Conservation (phyloP, 2,888 invertebrate species). For the Lymantria monacha region DNA sequence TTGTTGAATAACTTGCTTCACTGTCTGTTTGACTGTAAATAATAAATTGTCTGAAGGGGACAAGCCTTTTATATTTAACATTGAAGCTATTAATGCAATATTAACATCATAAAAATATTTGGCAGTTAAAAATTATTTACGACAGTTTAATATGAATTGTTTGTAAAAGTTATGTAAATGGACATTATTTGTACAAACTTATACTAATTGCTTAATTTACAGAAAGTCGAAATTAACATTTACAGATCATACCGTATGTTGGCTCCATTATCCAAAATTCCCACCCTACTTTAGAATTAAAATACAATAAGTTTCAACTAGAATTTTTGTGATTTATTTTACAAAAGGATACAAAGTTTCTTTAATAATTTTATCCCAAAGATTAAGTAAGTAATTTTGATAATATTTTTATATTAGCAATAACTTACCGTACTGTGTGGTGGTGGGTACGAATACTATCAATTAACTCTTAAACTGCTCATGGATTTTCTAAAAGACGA, state of each 20-base stretch:
- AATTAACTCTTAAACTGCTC: too few relatives aligned
- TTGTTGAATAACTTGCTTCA: background rate
- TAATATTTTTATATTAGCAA: too few relatives aligned
- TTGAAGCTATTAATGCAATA: constrained; percentile 9
- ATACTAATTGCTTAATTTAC: constrained; percentile 20
- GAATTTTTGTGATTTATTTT: too few relatives aligned
- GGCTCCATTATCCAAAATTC: background rate
- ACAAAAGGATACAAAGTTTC: too few relatives aligned
- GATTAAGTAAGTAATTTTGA: too few relatives aligned
- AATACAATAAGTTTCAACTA: too few relatives aligned
- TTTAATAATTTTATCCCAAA: too few relatives aligned
- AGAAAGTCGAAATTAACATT: constrained; percentile 4
- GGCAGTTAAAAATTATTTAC: constrained; percentile 18
- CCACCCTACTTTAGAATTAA: background rate
- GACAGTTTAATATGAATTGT: constrained; percentile 17
- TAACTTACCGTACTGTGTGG: too few relatives aligned
- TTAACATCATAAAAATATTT: constrained; percentile 14
- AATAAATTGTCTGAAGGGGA: constrained; percentile 22
- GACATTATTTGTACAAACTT: constrained; percentile 14
- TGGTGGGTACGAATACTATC: too few relatives aligned
- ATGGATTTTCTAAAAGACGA: too few relatives aligned
- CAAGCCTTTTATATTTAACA: constrained; percentile 16
- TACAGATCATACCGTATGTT: background rate
- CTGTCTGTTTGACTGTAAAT: constrained; percentile 5
- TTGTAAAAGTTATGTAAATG: constrained; percentile 18